Evolutionary conservation across 1,140 invertebrate genomes (phyloP).

Genomic region (Eupeodes corollae): DNA sequence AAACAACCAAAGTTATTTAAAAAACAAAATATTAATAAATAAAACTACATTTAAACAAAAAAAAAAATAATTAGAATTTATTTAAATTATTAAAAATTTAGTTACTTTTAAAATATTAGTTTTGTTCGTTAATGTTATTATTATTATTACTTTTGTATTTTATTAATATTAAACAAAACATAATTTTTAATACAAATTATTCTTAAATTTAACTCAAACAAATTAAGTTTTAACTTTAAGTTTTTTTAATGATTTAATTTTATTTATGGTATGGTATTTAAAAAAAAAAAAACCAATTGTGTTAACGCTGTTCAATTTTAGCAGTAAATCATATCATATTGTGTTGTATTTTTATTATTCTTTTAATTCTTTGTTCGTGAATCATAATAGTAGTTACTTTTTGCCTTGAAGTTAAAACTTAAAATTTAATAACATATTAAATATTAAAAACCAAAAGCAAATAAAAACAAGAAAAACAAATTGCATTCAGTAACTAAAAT

Average conservation of each 20-base stretch:
- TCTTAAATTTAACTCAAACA: too few relatives aligned
- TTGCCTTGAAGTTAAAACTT: background rate
- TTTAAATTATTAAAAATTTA: too few relatives aligned
- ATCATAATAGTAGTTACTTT: background rate
- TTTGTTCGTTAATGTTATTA: conserved; percentile 3
- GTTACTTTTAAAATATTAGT: background rate
- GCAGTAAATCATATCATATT: too few relatives aligned
- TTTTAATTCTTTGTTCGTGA: background rate
- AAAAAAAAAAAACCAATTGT: too few relatives aligned
- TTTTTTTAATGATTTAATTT: too few relatives aligned
- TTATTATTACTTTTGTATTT: conserved; percentile 5
- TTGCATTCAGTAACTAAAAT: conserved; percentile 8
- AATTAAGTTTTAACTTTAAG: too few relatives aligned
- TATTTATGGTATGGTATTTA: too few relatives aligned
- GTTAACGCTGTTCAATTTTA: too few relatives aligned
- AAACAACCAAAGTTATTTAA: conserved; percentile 31
- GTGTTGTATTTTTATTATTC: too few relatives aligned
- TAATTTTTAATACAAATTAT: background rate
- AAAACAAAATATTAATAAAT: too few relatives aligned
- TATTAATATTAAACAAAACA: background rate
- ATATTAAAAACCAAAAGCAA: background rate
- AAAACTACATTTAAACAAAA: background rate
- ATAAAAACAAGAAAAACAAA: conserved; percentile 7
- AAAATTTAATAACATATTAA: background rate
- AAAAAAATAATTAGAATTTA: background rate